Evolutionary conservation across 2,888 invertebrate species (phyloP).

Genomic region (Tiphia femorata): DNA sequence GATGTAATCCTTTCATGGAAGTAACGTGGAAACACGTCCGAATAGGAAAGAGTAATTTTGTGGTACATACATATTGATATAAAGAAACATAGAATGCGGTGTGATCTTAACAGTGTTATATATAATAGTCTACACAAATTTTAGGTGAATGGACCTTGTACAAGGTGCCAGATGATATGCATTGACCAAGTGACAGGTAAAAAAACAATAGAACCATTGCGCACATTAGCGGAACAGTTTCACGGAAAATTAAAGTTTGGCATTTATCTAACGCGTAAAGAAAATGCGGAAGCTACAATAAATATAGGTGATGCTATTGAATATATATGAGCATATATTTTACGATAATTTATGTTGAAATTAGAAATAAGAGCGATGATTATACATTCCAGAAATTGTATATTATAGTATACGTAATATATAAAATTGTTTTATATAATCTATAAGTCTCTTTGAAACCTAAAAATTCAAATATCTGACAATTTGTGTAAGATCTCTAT

Average conservation of each 20-base stretch:
- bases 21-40: slow-evolving; percentile 76
- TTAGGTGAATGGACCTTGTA: slow-evolving; percentile 85
- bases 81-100: too few relatives aligned
- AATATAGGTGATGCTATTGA: slow-evolving; percentile 52
- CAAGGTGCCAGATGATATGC: slow-evolving; percentile 96
- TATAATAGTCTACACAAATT: slow-evolving; percentile 8
- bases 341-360: background rate
- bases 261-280: slow-evolving; percentile 74
- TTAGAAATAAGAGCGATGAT: too few relatives aligned
- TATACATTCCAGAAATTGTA: too few relatives aligned
- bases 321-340: slow-evolving; percentile 23
- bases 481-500: too few relatives aligned
- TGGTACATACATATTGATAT: slow-evolving; percentile 71
- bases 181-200: slow-evolving; percentile 88
- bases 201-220: slow-evolving; percentile 83
- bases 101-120: slow-evolving; percentile 3
- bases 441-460: too few relatives aligned
- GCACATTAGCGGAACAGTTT: slow-evolving; percentile 81
- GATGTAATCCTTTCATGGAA: slow-evolving; percentile 82
- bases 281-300: slow-evolving; percentile 36
- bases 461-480: too few relatives aligned
- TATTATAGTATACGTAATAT: background rate
- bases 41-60: slow-evolving; percentile 77
- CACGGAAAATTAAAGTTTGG: slow-evolving; percentile 85
- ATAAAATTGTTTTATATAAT: background rate